A percentile compares a stretch with the other conserved stretches of the same genome.
These are phyloP conservation scores for Eucera pruinosa DNA, from an alignment of 2,888 invertebrate genomes.

Conservation along the genomic window DNA sequence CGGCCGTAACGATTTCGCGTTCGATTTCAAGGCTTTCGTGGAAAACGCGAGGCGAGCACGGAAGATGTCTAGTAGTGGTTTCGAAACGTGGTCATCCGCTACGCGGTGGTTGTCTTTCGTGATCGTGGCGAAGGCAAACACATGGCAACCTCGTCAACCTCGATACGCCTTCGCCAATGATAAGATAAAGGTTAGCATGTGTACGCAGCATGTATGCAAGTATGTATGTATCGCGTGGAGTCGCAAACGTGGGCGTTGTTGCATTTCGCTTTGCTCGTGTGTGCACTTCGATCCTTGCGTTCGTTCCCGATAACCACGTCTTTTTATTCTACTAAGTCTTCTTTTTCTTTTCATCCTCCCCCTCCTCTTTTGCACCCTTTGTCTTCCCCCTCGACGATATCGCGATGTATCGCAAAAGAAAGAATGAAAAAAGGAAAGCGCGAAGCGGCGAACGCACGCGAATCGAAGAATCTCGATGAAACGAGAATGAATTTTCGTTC, in stretches of 20 bases:
- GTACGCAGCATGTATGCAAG: conserved; percentile 26
- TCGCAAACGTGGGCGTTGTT: conserved; percentile 57
- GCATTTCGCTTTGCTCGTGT: conserved; percentile 44
- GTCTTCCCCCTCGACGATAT: not conserved
- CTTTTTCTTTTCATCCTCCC: conserved; percentile 4
- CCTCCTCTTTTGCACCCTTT: not conserved
- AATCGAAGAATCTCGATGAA: conserved; percentile 52
- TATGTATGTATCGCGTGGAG: conserved; percentile 27
- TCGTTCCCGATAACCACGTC: conserved; percentile 40
- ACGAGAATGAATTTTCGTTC: conserved; percentile 51
- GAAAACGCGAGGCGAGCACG: conserved; percentile 21
- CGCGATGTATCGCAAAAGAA: too few relatives aligned
- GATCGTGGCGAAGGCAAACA: conserved; percentile 68
- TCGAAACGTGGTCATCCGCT: conserved; percentile 27
- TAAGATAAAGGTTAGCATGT: conserved; percentile 78
- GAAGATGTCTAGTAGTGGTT: conserved; percentile 44
- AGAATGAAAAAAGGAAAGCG: conserved; percentile 14
- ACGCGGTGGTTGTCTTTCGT: conserved; percentile 50
- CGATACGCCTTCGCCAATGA: conserved; percentile 77
- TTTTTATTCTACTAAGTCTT: too few relatives aligned
- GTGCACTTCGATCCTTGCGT: conserved; percentile 35
- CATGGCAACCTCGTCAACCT: conserved; percentile 71
- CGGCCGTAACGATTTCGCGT: conserved; percentile 32
- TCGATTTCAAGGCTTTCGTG: conserved; percentile 48
- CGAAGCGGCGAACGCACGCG: conserved; percentile 17